Conservation (phyloP, 2,113 vertebrate genomes). For the Sinocyclocheilus anophthalmus region DNA sequence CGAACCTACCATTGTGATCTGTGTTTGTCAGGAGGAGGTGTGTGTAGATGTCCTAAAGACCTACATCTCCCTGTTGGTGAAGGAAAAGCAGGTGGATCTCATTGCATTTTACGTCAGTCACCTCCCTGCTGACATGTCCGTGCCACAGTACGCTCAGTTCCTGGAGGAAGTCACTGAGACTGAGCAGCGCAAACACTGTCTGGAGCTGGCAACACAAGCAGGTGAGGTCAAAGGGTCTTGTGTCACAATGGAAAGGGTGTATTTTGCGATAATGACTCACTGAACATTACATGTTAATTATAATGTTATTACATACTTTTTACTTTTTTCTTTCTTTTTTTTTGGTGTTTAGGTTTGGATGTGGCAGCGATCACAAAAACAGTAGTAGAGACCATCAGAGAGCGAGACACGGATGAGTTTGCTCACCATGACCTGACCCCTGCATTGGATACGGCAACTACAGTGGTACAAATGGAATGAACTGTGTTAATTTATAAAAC, state of each 20-base stretch:
- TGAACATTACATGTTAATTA: background rate
- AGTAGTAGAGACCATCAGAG: constrained; percentile 86
- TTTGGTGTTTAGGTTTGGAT: constrained; percentile 76
- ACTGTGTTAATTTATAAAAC: background rate
- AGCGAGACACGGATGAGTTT: constrained; percentile 82
- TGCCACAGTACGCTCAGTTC: constrained; percentile 87
- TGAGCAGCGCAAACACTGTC: constrained; percentile 84
- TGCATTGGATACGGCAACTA: constrained; percentile 77
- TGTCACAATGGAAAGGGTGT: background rate
- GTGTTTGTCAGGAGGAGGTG: constrained; percentile 79
- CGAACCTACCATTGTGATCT: background rate
- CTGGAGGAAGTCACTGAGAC: constrained; percentile 87
- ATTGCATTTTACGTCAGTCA: constrained; percentile 95
- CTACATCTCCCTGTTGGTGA: constrained; percentile 83
- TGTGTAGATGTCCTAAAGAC: constrained; percentile 83
- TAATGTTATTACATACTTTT: background rate
- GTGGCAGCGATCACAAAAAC: constrained; percentile 86
- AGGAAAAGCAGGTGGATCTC: constrained; percentile 84
- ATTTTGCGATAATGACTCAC: background rate
- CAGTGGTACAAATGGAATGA: constrained; percentile 69
- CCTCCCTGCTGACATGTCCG: constrained; percentile 82
- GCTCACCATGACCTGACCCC: constrained; percentile 80
- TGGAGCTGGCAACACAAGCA: constrained; percentile 88
- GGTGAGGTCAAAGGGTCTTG: constrained; percentile 69
- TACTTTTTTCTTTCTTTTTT: no score